Percentiles rank a stretch among this genome's conserved stretches.
phyloP scores from a whole-genome alignment of 2,888 invertebrate species.

The Drosophila monieri region DNA sequence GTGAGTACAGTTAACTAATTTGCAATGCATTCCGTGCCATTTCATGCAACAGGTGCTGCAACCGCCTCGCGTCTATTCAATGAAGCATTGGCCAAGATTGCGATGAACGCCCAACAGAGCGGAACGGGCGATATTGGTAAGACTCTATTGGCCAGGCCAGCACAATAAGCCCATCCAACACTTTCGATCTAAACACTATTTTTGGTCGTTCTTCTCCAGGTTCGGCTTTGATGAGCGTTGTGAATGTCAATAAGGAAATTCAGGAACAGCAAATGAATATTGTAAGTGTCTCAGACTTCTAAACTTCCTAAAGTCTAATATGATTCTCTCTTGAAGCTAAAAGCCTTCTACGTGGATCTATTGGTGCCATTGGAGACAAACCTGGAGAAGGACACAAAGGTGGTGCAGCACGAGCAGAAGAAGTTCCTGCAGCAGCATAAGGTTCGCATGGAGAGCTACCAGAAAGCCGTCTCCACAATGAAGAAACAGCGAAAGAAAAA shows the following conservation, averaged over 20 bases:
- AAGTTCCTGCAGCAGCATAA: conserved; percentile 97
- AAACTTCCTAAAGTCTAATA: background rate
- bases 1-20: conserved; percentile 59
- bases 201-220: conserved; percentile 85
- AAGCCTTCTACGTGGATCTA: conserved; percentile 97
- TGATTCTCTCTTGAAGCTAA: conserved; percentile 87
- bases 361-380: conserved; percentile 96
- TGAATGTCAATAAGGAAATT: conserved; percentile 96
- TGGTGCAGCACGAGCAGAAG: conserved; percentile 93
- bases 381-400: conserved; percentile 96
- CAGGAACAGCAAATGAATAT: conserved; percentile 97
- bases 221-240: conserved; percentile 95
- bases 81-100: conserved; percentile 94
- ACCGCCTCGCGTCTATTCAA: conserved; percentile 94
- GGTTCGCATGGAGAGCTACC: conserved; percentile 94
- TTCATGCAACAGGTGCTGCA: conserved; percentile 89
- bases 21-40: conserved; percentile 61
- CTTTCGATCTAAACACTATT: conserved; percentile 13
- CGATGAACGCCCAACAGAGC: conserved; percentile 95
- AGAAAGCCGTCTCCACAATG: conserved; percentile 95
- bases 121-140: conserved; percentile 96
- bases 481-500: conserved; percentile 96
- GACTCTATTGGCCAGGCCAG: conserved; percentile 23
- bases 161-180: background rate
- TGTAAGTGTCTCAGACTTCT: conserved; percentile 87